Percentiles rank a stretch among this genome's conserved stretches.
These are phyloP conservation scores for Chionomys nivalis DNA, from an alignment of 2,113 vertebrate genomes.

Conservation along the genomic window DNA sequence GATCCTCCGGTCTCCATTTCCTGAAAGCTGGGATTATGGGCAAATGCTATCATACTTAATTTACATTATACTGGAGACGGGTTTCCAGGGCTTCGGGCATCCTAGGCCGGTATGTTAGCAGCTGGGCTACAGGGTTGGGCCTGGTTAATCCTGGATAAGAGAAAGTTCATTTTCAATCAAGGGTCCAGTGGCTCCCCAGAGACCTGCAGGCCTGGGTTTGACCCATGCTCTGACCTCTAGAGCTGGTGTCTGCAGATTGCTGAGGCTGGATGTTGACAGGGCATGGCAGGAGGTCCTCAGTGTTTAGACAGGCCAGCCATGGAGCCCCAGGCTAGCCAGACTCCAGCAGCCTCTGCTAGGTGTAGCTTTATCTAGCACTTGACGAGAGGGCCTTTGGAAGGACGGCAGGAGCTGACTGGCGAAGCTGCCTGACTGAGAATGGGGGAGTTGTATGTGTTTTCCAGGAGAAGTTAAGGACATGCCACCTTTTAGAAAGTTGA, in stretches of 20 bases:
- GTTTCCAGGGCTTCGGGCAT: neutral
- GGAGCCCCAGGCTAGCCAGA: neutral
- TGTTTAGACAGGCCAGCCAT: neutral
- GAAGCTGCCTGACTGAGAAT: neutral
- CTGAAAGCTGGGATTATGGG: neutral
- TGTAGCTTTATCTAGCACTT: neutral
- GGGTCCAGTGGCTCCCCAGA: neutral
- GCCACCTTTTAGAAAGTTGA: neutral
- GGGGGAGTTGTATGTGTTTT: neutral
- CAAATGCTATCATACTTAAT: neutral
- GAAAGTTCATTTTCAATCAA: neutral
- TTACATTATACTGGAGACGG: neutral
- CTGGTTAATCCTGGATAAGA: neutral
- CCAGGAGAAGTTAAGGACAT: neutral
- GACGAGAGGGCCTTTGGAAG: neutral
- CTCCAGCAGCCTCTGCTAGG: neutral
- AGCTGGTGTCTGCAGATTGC: neutral
- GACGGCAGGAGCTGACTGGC: accelerated
- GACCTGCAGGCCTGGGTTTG: neutral
- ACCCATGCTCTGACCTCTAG: neutral
- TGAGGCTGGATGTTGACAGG: neutral
- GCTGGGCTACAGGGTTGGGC: neutral
- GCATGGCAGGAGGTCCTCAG: neutral
- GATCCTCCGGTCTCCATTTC: neutral
- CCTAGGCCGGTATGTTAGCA: neutral